Conservation (phyloP, 2,888 invertebrate genomes). For the Metalampra italica region DNA sequence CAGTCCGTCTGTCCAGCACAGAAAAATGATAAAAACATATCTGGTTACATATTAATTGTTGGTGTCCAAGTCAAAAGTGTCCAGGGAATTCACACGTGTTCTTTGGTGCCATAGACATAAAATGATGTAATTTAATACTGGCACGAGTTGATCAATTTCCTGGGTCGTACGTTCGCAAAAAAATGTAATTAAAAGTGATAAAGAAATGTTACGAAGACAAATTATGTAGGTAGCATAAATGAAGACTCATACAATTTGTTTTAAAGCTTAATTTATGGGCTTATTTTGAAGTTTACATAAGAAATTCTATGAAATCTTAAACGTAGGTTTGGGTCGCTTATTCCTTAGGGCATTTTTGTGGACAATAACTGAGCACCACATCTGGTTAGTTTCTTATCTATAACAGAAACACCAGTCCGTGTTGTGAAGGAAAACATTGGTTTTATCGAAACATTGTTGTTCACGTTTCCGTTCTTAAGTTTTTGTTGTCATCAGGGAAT, state of each 20-base stretch:
- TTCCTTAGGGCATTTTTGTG: constrained; percentile 21
- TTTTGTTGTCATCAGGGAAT: constrained; percentile 10
- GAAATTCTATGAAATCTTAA: neutral
- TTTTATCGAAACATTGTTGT: constrained; percentile 54
- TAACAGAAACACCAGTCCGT: constrained; percentile 55
- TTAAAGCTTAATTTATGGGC: neutral
- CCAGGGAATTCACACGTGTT: neutral
- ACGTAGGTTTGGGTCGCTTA: constrained; percentile 12
- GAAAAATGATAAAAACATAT: constrained; percentile 68
- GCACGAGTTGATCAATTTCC: too few species aligned
- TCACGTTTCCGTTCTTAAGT: constrained; percentile 58
- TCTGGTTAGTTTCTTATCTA: constrained; percentile 70
- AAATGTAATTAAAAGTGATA: too few species aligned
- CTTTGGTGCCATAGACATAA: too few species aligned
- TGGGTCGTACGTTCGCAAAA: too few species aligned
- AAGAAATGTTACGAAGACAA: too few species aligned
- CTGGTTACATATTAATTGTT: constrained; percentile 55
- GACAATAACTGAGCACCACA: constrained; percentile 43
- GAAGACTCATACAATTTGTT: neutral
- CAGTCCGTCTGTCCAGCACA: constrained; percentile 56
- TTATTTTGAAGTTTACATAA: too few species aligned
- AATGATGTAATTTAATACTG: neutral
- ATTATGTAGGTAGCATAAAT: too few species aligned
- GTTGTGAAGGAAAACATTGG: constrained; percentile 59
- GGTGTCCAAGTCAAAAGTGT: constrained; percentile 25